phyloP scores from a whole-genome alignment of 2,113 vertebrate species.

The Petromus typicus region DNA sequence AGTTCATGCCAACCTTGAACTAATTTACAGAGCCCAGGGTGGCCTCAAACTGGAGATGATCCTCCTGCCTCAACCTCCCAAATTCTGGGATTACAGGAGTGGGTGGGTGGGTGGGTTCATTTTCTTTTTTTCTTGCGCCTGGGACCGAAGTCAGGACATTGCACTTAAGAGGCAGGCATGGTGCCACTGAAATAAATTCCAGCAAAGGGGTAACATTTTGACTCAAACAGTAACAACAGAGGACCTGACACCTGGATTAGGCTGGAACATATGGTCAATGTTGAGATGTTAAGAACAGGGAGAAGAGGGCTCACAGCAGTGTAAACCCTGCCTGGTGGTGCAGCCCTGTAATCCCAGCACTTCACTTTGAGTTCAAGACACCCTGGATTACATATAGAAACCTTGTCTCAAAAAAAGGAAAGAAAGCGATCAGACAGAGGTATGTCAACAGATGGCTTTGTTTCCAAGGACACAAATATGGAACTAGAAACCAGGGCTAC shows the following conservation, averaged over 20 bases:
- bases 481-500: not conserved
- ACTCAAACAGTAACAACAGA: not conserved
- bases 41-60: not conserved
- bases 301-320: not conserved
- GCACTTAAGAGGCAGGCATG: too few relatives aligned
- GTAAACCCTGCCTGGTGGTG: too few relatives aligned
- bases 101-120: not conserved
- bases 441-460: not conserved
- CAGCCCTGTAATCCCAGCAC: not conserved
- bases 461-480: not conserved
- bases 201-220: not conserved
- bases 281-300: not conserved
- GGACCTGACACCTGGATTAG: not conserved
- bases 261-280: not conserved
- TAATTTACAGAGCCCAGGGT: not conserved
- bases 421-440: too few relatives aligned
- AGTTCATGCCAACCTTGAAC: not conserved
- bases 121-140: too few relatives aligned
- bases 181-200: too few relatives aligned
- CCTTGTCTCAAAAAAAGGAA: too few relatives aligned
- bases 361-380: not conserved
- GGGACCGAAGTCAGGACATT: too few relatives aligned
- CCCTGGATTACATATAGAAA: not conserved
- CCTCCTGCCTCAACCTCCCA: not conserved
- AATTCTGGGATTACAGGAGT: not conserved